Percentiles rank a stretch among this genome's conserved stretches.
These are phyloP conservation scores for Sericinus montela DNA, from an alignment of 2,888 invertebrate species.

Conservation along the genomic window DNA sequence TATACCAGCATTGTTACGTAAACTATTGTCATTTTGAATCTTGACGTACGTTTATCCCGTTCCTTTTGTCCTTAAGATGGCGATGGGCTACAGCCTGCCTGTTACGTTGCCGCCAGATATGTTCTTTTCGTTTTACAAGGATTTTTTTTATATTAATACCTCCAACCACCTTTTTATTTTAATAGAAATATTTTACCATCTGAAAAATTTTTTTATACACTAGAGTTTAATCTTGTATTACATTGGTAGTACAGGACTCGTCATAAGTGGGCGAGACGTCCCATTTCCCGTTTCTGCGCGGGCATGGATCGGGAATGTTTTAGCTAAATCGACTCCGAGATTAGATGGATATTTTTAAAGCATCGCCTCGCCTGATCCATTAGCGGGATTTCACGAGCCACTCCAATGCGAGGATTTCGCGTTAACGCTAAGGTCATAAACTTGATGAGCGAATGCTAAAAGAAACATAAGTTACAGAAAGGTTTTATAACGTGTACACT, in stretches of 20 bases:
- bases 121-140: too few species aligned
- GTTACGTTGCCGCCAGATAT: too few species aligned
- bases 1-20: too few species aligned
- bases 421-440: constrained; percentile 45
- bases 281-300: constrained; percentile 54
- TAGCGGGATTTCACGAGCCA: constrained; percentile 61
- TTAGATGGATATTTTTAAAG: constrained; percentile 69
- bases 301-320: constrained; percentile 58
- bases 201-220: neutral
- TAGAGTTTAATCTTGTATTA: constrained; percentile 4
- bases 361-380: constrained; percentile 64
- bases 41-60: too few species aligned
- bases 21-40: too few species aligned
- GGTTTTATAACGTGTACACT: neutral
- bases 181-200: too few species aligned
- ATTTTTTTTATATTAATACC: too few species aligned
- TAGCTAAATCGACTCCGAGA: constrained; percentile 61
- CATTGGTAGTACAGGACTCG: constrained; percentile 29
- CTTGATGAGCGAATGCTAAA: constrained; percentile 26
- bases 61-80: too few species aligned
- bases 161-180: too few species aligned
- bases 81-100: too few species aligned
- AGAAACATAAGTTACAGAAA: constrained; percentile 13
- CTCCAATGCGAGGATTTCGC: constrained; percentile 45
- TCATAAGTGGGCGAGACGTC: constrained; percentile 54